phyloP scores from a whole-genome alignment of 2,888 invertebrate species.

The Cremastobaeus sp. region DNA sequence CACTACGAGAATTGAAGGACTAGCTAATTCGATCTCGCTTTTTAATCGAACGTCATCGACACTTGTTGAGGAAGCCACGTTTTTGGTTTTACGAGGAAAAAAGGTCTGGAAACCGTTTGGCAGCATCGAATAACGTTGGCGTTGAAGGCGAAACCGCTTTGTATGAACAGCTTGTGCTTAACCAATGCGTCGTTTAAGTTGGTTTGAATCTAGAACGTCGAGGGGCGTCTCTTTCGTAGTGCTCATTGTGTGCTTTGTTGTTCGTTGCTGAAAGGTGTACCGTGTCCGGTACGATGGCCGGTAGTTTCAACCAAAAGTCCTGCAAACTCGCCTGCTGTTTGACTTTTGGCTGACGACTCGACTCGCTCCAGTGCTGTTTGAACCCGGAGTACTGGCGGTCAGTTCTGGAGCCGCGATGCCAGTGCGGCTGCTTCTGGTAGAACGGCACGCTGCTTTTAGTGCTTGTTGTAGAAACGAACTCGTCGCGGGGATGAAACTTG shows the following conservation, averaged over 20 bases:
- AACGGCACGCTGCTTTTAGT: conserved; percentile 66
- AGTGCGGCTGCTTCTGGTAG: conserved; percentile 67
- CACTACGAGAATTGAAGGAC: conserved; percentile 61
- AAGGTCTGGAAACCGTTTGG: conserved; percentile 61
- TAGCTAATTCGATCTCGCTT: conserved; percentile 58
- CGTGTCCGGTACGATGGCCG: conserved; percentile 68
- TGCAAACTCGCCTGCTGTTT: conserved; percentile 67
- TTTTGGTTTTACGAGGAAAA: background rate
- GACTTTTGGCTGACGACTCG: conserved; percentile 25
- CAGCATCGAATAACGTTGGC: conserved; percentile 63
- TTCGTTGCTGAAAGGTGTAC: conserved; percentile 63
- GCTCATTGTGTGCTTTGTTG: conserved; percentile 56
- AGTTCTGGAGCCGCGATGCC: conserved; percentile 64
- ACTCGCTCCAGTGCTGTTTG: conserved; percentile 41
- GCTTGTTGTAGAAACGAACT: conserved; percentile 57
- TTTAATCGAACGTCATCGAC: conserved; percentile 39
- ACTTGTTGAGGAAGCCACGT: conserved; percentile 34
- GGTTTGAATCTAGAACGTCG: conserved; percentile 41
- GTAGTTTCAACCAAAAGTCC: conserved; percentile 71
- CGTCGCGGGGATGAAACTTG: conserved; percentile 65
- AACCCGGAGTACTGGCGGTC: conserved; percentile 62
- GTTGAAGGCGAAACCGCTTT: conserved; percentile 45
- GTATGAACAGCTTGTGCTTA: conserved; percentile 44
- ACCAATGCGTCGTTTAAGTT: conserved; percentile 20
- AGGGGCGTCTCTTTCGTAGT: conserved; percentile 26